Conservation (phyloP, 2,113 vertebrate species). For the Gobius niger region DNA sequence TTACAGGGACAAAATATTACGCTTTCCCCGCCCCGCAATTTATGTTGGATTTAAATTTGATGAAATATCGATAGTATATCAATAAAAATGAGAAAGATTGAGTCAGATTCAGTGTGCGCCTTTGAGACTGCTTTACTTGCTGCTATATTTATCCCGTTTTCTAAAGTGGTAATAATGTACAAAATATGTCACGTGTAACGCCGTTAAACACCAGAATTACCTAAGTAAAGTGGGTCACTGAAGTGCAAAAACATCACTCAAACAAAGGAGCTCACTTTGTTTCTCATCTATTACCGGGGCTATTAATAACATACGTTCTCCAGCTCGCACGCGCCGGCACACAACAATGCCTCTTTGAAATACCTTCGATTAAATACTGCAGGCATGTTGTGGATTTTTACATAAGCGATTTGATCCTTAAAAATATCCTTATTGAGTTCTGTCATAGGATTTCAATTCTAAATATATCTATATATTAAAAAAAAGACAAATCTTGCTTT, state of each 20-base stretch:
- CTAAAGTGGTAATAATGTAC: conserved; percentile 39
- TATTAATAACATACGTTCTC: conserved; percentile 64
- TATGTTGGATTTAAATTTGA: neutral
- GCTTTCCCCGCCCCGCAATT: neutral
- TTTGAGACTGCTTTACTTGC: neutral
- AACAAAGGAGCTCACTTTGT: conserved; percentile 54
- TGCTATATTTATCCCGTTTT: conserved; percentile 31
- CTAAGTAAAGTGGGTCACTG: conserved; percentile 27
- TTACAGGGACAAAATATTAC: conserved; percentile 68
- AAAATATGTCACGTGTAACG: conserved; percentile 27
- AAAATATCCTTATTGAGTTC: conserved; percentile 20
- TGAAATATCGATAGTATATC: neutral
- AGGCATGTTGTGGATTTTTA: conserved; percentile 12
- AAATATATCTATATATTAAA: no score
- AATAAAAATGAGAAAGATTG: conserved; percentile 28
- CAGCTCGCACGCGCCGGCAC: conserved; percentile 31
- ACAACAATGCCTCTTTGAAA: conserved; percentile 40
- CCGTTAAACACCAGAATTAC: conserved; percentile 38
- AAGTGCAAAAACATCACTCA: conserved; percentile 49
- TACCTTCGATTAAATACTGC: conserved; percentile 45
- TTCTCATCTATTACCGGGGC: conserved; percentile 60
- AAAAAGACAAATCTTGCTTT: conserved; percentile 26
- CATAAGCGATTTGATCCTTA: conserved; percentile 18
- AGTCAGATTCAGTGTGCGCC: conserved; percentile 24
- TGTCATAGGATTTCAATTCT: conserved; percentile 27